Conservation (phyloP, 2,113 vertebrate genomes). For the Arothron firmamentum region DNA sequence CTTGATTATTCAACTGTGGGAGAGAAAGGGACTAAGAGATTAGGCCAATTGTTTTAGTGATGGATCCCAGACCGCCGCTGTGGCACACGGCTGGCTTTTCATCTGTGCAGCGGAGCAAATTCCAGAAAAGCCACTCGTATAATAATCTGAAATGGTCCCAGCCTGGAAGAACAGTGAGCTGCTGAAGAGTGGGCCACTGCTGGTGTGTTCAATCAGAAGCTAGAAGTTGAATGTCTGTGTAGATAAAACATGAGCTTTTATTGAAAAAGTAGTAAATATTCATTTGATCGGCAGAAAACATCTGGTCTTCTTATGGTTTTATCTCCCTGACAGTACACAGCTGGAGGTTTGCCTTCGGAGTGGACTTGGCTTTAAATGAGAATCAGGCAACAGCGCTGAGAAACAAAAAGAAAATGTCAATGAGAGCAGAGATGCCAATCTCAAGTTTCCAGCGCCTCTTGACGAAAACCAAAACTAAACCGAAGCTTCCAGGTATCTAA, state of each 20-base stretch:
- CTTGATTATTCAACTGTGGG: neutral
- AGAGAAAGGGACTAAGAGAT: neutral
- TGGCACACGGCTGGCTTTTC: neutral
- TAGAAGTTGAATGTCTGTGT: neutral
- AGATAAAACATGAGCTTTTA: constrained; percentile 17
- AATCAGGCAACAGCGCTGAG: constrained; percentile 28
- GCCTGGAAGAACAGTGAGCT: neutral
- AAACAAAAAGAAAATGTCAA: constrained; percentile 22
- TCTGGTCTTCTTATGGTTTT: constrained; percentile 33
- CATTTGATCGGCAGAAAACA: constrained; percentile 15
- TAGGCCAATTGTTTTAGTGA: neutral
- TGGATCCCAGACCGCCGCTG: neutral
- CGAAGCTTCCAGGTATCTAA: constrained; percentile 52
- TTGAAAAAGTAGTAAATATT: constrained; percentile 18
- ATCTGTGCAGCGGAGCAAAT: neutral
- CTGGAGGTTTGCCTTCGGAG: constrained; percentile 4
- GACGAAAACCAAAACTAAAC: constrained; percentile 38
- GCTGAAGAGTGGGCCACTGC: neutral
- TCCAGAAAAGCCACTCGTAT: neutral
- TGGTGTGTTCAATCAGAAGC: constrained; percentile 10
- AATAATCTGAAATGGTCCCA: neutral
- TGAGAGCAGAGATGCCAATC: constrained; percentile 42
- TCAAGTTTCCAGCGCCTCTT: constrained; percentile 24
- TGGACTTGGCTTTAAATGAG: constrained; percentile 26
- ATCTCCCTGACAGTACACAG: constrained; percentile 9